Base-by-base conservation (phyloP, 2,113 vertebrate species). In the Perca schrenkii region DNA sequence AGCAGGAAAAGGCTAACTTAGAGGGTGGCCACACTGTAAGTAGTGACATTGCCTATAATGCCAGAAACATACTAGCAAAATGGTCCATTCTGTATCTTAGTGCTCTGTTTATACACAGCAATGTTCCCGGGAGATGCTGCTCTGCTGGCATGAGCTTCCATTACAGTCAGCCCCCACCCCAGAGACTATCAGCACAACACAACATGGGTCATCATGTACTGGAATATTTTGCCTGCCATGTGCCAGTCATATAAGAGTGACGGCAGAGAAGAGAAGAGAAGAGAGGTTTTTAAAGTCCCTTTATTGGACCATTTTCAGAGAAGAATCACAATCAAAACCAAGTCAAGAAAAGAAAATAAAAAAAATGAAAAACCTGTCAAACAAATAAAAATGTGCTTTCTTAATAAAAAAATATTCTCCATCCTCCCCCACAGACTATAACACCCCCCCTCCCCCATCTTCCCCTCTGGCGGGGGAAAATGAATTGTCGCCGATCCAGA, bases 71-170 rank as follows among this genome's bases (percentile, higher is more conserved):
- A 46, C 22, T 40, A 22, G 56, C 14, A 46, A 71, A 77, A 25
- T 11, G 25, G 25, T 57, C 14, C 64, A 25, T 62, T 58, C 15
- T 1, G 56, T 34, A 25, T 68, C 40, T 53, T 31, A 36, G 57
- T 17, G 66, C 74, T 69, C 36, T 58, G 65, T 70, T 74, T 65
- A 60, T 79, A 75, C 21, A 50, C 72, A 69, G 82, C 64, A 17
- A n/a, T 10, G 74, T 60, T 84, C 87, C 54, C 70, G 0, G 0
- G 84, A 87, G 83, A 81, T 0, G 43, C 63, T 53, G 68, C 61
- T 56, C 50, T 65, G 77, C 71, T 88, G 76, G 79, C 70, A 79
- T 72, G 83, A 79, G 25, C 75, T 57, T 83, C 34, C 90, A 81
- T 80, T 86, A 86, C 47, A n/a, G 69, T 15, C 14, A 22, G 1